phyloP scores from a whole-genome alignment of 2,797 vertebrate species.

The Crenichthys baileyi region DNA sequence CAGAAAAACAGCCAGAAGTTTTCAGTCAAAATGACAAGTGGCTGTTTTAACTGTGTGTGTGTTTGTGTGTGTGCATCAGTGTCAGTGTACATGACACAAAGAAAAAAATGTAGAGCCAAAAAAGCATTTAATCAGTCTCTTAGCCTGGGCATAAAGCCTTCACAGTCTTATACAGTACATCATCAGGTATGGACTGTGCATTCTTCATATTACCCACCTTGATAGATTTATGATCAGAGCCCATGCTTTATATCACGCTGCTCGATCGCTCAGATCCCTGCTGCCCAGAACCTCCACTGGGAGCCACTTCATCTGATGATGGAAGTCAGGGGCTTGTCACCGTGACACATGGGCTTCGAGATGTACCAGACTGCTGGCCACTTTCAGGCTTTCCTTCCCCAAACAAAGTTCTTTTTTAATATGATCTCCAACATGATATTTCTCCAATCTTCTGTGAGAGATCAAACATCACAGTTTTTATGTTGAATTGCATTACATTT shows the following conservation, averaged over 20 bases:
- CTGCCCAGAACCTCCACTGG: slow-evolving; percentile 50
- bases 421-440: neutral
- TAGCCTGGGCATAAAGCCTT: slow-evolving; percentile 38
- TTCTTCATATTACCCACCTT: slow-evolving; percentile 58
- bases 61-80: neutral
- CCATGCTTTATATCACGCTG: slow-evolving; percentile 57
- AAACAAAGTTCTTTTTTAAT: neutral
- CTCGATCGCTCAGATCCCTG: slow-evolving; percentile 46
- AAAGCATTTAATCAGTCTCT: slow-evolving; percentile 64
- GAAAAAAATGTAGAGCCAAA: slow-evolving; percentile 23
- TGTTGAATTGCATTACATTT: neutral
- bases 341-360: slow-evolving; percentile 46
- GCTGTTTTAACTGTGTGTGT: neutral
- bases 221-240: slow-evolving; percentile 62
- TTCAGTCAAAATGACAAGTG: slow-evolving; percentile 62
- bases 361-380: slow-evolving; percentile 37
- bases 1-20: slow-evolving; percentile 56
- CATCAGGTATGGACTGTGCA: slow-evolving; percentile 65
- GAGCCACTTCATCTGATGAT: slow-evolving; percentile 53
- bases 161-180: slow-evolving; percentile 56
- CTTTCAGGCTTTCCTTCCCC: neutral
- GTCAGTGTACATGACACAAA: neutral
- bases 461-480: neutral
- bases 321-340: slow-evolving; percentile 62
- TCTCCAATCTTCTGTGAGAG: neutral